Base-by-base conservation (phyloP, 2,113 vertebrate genomes). In the Otolemur garnettii region DNA sequence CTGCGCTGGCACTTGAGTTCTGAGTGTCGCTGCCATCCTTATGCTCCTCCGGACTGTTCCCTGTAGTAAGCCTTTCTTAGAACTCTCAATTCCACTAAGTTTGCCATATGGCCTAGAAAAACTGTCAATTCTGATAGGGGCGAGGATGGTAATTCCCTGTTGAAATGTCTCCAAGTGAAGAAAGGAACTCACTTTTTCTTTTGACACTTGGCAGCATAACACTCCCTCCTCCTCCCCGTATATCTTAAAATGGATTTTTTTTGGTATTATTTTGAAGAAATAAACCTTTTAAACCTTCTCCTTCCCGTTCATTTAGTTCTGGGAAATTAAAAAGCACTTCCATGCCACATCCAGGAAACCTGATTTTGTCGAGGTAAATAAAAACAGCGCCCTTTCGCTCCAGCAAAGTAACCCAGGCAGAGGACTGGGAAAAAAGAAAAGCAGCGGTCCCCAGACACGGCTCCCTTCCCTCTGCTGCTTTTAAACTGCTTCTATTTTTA, bases 271-370 rank as follows among this genome's bases (percentile, higher is more conserved):
- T 88, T 92, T 74, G 60, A 96, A 96, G 64, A 93, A 84, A 24
- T 59, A 26, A 91, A 72, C 64, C 62, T 94, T 69, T 92, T 30
- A 92, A 80, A 33, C 7, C 15, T 5, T 5, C 55, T 15, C 18
- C 7, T 10, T 38, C 9, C 7, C 4, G 12, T 90, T 87, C 66
- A 87, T 50, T 82, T 94, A 90, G 64, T 90, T 87, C 87, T 50
- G 80, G 69, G 64, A 84, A 90, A 94, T 74, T 22, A 95, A 59
- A 97, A 97, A 80, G 57, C 64, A 72, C 24, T 93, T 95, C 68
- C 35, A 71, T 7, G 45, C 22, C 14, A 90, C 24, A 68, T 45
- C 45, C 64, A 79, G 64, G 77, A 82, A 74, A 77, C 81, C 42
- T 55, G 77, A 55, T 72, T 89, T 93, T 89, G 78, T 78, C 38